Evolutionary conservation across 2,888 invertebrate species (phyloP).

Genomic region (Lasioglossum zephyrum): DNA sequence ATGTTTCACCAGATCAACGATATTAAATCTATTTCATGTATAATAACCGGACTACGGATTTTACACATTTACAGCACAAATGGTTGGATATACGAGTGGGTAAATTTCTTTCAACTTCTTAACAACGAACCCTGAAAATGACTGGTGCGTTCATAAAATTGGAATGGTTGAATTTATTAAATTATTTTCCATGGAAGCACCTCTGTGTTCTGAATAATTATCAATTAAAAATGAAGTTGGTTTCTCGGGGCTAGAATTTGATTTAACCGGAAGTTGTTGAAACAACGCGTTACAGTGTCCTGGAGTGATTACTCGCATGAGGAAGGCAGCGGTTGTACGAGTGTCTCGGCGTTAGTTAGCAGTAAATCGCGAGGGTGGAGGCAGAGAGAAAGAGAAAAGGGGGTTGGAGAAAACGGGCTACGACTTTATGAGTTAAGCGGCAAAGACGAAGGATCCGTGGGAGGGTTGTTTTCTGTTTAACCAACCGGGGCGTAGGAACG

Average conservation of each 20-base stretch:
- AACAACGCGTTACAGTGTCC: neutral
- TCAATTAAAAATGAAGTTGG: neutral
- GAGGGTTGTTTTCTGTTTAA: constrained; percentile 11
- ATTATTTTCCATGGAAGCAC: no score
- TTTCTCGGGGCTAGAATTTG: neutral
- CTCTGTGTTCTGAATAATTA: no score
- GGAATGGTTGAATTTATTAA: no score
- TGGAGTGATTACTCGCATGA: neutral
- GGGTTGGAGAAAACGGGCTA: neutral
- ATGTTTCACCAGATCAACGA: neutral
- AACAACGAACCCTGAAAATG: neutral
- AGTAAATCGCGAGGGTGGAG: neutral
- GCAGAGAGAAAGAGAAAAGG: neutral
- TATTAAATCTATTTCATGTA: neutral
- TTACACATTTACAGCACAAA: neutral
- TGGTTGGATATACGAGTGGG: neutral
- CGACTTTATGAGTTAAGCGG: constrained; percentile 7
- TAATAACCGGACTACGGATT: neutral
- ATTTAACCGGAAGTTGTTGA: neutral
- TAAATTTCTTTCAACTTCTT: neutral
- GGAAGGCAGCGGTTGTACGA: neutral
- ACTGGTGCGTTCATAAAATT: no score
- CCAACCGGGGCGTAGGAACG: constrained; percentile 4
- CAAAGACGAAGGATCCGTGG: constrained; percentile 6
- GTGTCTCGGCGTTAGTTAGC: neutral